Evolutionary conservation across 2,113 vertebrate genomes (phyloP).

Genomic region (Pachycephala philippinensis): DNA sequence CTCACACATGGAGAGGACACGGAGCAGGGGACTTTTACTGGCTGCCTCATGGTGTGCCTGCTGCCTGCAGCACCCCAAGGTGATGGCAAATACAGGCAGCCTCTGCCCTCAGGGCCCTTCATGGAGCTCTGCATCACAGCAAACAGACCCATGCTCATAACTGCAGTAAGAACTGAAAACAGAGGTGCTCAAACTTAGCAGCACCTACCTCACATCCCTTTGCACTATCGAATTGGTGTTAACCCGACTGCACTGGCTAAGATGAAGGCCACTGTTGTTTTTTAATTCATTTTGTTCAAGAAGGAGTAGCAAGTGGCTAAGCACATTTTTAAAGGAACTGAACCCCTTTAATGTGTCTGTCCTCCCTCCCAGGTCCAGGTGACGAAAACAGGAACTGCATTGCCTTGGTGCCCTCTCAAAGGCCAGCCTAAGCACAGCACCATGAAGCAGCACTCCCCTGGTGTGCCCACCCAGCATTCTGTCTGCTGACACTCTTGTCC

Average conservation of each 20-base stretch:
- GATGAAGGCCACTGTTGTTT: neutral
- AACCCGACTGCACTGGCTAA: neutral
- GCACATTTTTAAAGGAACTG: neutral
- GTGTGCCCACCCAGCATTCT: neutral
- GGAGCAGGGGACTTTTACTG: neutral
- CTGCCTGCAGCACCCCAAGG: neutral
- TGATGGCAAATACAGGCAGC: neutral
- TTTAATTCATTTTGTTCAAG: neutral
- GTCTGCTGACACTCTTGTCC: fast-evolving
- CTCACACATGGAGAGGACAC: fast-evolving
- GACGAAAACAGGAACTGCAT: neutral
- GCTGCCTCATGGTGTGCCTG: neutral
- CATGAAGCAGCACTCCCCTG: fast-evolving
- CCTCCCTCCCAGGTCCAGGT: neutral
- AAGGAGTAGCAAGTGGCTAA: neutral
- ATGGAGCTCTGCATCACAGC: neutral
- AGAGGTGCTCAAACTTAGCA: neutral
- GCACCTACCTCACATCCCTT: neutral
- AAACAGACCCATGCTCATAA: neutral
- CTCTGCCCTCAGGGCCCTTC: neutral
- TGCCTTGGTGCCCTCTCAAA: neutral
- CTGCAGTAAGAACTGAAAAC: neutral
- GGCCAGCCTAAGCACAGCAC: neutral
- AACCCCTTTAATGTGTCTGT: neutral
- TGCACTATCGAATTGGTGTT: neutral